Evolutionary conservation across 2,797 vertebrate genomes (phyloP).

Genomic region (Parauchenoglanis punctatus): DNA sequence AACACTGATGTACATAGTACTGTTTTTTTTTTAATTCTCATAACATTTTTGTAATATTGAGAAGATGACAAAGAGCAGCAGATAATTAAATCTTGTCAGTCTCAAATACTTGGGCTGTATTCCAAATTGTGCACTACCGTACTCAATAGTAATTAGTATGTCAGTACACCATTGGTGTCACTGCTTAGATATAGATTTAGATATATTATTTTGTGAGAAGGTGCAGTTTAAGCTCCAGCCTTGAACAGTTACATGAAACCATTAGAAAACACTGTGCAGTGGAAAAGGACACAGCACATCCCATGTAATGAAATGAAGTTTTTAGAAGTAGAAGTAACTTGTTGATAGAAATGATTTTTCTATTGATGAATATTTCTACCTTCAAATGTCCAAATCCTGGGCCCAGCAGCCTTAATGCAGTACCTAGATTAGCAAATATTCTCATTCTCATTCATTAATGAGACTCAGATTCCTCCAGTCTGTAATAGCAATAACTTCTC

Average conservation of each 20-base stretch:
- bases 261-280: background rate
- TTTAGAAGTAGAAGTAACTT: background rate
- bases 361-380: background rate
- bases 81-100: slow-evolving; percentile 21
- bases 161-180: background rate
- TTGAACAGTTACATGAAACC: background rate
- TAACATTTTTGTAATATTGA: slow-evolving; percentile 1
- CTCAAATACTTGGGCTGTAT: slow-evolving; percentile 7
- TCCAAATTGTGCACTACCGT: background rate
- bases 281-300: background rate
- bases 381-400: background rate
- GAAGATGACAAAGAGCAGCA: background rate
- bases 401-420: background rate
- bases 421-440: background rate
- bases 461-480: background rate
- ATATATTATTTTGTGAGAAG: background rate
- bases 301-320: background rate
- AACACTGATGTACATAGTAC: background rate
- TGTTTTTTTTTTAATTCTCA: background rate
- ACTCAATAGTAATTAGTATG: slow-evolving; percentile 13
- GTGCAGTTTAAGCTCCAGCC: background rate
- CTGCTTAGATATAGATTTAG: background rate
- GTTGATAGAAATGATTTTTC: background rate
- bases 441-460: background rate
- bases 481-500: background rate